Evolutionary conservation across 30 jellyfish, hydroid and myxozoan species (phyloP).

Genomic region (Mastigias papua): DNA sequence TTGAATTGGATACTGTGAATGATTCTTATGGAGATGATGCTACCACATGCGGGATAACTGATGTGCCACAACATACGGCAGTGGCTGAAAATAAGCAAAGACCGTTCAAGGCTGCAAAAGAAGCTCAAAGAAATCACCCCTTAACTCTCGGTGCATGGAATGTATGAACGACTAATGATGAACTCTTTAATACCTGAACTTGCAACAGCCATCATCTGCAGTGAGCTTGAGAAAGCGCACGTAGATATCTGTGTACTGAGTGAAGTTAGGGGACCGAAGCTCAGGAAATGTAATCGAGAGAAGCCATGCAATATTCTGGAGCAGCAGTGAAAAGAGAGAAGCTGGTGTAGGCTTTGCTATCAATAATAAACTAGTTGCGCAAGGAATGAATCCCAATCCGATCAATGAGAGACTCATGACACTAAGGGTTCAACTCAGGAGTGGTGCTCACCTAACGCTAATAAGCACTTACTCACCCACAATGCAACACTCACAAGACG

Average conservation of each 20-base stretch:
- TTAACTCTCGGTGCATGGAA: conserved; percentile 63
- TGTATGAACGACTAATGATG: conserved; percentile 53
- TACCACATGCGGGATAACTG: too few species aligned
- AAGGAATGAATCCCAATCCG: conserved; percentile 57
- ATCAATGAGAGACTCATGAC: too few species aligned
- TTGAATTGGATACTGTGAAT: conserved; percentile 44
- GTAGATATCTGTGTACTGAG: conserved; percentile 73
- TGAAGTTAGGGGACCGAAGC: conserved; percentile 66
- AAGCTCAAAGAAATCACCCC: conserved; percentile 36
- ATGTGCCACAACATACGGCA: too few species aligned
- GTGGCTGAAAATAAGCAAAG: conserved; percentile 77
- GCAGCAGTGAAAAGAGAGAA: conserved; percentile 42
- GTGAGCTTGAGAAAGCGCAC: too few species aligned
- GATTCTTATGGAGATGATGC: too few species aligned
- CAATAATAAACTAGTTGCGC: too few species aligned
- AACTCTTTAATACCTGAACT: conserved; percentile 57
- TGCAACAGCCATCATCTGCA: conserved; percentile 73
- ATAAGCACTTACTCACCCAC: conserved; percentile 61
- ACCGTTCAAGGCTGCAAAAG: conserved; percentile 62
- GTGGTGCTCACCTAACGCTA: conserved; percentile 26
- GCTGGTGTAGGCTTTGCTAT: conserved; percentile 76
- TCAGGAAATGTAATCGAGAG: conserved; percentile 61
- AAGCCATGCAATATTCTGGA: conserved; percentile 73
- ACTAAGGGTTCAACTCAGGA: conserved; percentile 35
- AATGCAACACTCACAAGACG: conserved; percentile 52